These are phyloP conservation scores for Dysmachus trigonus DNA, from an alignment of 2,888 invertebrate species.

Conservation along the genomic window DNA sequence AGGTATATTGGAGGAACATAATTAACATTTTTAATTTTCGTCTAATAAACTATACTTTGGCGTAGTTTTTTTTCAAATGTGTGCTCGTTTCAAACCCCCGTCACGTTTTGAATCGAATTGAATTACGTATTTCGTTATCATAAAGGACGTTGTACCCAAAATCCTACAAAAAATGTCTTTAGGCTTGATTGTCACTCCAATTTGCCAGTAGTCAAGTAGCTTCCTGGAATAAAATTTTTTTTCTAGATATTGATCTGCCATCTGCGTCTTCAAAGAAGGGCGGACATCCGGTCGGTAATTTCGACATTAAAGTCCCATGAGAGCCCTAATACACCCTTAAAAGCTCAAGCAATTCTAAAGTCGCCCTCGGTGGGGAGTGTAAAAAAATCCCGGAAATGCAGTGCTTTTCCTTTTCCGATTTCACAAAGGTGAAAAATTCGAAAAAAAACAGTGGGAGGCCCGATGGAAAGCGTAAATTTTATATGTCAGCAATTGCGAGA, in stretches of 20 bases:
- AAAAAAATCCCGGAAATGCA: neutral
- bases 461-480: neutral
- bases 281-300: neutral
- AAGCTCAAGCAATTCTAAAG: neutral
- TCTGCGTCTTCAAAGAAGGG: neutral
- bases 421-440: neutral
- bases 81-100: no score
- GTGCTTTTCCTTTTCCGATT: neutral
- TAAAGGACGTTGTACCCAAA: neutral
- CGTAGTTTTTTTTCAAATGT: no score
- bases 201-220: neutral
- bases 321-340: neutral
- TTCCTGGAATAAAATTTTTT: no score
- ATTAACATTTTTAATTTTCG: no score
- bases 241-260: neutral
- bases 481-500: conserved; percentile 1
- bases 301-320: neutral
- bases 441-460: neutral
- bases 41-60: no score
- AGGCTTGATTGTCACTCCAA: neutral
- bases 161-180: neutral
- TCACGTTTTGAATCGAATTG: no score
- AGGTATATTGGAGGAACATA: no score
- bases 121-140: neutral
- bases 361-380: neutral